Percentiles rank a stretch among this genome's conserved stretches.
Conservation (phyloP, 2,797 vertebrate species). For the Enoplosus armatus region DNA sequence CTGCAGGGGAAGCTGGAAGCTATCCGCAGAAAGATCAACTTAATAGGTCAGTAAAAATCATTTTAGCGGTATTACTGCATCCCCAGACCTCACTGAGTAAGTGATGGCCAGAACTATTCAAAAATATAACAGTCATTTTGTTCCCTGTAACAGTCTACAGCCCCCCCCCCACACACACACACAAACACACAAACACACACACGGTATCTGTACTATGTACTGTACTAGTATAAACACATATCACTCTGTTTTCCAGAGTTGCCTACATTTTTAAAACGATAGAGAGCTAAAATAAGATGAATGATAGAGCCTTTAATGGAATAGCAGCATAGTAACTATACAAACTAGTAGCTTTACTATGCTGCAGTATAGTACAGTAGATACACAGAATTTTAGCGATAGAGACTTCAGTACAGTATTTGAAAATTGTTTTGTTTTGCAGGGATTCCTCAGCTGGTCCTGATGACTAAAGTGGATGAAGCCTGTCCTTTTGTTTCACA, state of each 20-base stretch:
- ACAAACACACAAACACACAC: too few species aligned
- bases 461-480: slow-evolving; percentile 76
- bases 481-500: slow-evolving; percentile 49
- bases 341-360: neutral
- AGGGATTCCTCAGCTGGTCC: slow-evolving; percentile 72
- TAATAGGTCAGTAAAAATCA: slow-evolving; percentile 58
- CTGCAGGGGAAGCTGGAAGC: slow-evolving; percentile 64
- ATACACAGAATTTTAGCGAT: neutral
- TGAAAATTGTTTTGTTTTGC: neutral
- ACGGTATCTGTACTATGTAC: too few species aligned
- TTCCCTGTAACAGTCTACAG: neutral
- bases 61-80: neutral
- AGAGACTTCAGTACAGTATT: too few species aligned
- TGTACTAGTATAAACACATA: too few species aligned
- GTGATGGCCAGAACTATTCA: neutral
- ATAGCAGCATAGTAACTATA: neutral
- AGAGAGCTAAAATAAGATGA: neutral
- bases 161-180: too few species aligned
- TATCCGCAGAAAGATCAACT: slow-evolving; percentile 70
- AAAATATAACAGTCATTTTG: neutral
- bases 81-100: neutral
- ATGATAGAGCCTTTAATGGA: neutral
- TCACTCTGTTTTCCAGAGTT: too few species aligned
- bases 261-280: neutral
- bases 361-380: neutral